Evolutionary conservation across 1,140 invertebrate species (phyloP), one percentile per base, ranked within the genome.

Genomic region (Melitaea cinxia): DNA sequence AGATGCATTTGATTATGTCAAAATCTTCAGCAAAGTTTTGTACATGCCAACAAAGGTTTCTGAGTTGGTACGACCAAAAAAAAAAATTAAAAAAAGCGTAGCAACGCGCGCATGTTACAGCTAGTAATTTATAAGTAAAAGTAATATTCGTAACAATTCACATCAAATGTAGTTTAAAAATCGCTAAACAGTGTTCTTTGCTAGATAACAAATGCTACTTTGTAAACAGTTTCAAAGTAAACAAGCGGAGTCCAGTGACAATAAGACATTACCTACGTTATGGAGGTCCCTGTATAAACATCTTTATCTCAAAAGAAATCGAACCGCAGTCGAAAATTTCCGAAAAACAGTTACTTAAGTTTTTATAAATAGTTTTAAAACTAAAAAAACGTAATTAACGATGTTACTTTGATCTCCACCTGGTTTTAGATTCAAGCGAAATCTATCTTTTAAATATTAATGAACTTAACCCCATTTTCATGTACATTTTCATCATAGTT

Each of bases 231-330:
- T 47, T 47, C 21, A 2, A 23, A 21, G 42, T 47, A 47, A 47
- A 47, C 42, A 47, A 47, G 42, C 17, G 19, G 14, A 21, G 7
- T 47, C 21, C 21, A 19, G 42, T 23, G 19, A 47, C 21, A 47
- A 47, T 47, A 47, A 47, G 42, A 23, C 42, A 23, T 47, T 47
- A 47, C 42, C 42, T 19, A 15, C 10, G 42, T 21, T 47, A 47
- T 47, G 19, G 42, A 17, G 42, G 42, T 21, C 42, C 42, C 42
- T 47, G 42, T n/a, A 47, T 47, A 47, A 47, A 47, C 42, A 47
- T 47, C 19, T 47, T 47, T 47, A 47, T 47, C 42, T 23, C 21
- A 23, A 21, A 47, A 47, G 19, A 21, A 47, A 47, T 47, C 42
- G 42, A 23, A 47, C 42, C 42, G 19, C 9, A 47, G 19, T 17